Conservation (phyloP, 2,888 invertebrate genomes). For the Aromia moschata region DNA sequence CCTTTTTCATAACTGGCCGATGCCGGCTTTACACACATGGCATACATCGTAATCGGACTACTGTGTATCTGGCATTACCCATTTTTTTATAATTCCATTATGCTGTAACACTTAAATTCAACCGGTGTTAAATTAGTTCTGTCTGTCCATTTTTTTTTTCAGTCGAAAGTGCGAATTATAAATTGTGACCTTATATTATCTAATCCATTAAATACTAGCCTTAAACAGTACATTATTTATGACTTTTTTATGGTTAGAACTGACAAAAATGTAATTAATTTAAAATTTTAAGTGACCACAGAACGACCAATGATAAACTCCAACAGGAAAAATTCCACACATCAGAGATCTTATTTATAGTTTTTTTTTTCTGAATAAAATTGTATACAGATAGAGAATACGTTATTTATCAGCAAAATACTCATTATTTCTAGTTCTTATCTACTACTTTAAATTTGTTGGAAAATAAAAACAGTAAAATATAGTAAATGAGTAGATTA, state of each 20-base stretch:
- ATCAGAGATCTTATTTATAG: slow-evolving; percentile 21
- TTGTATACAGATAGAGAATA: slow-evolving; percentile 18
- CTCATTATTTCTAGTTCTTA: slow-evolving; percentile 25
- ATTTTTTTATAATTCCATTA: no score
- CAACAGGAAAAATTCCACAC: slow-evolving; percentile 17
- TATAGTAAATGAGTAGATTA: slow-evolving; percentile 26
- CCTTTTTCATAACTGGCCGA: no score
- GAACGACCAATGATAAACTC: slow-evolving; percentile 7
- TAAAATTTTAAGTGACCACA: slow-evolving; percentile 19
- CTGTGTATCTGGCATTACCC: no score
- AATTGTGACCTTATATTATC: slow-evolving; percentile 1
- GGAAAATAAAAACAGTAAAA: slow-evolving; percentile 21
- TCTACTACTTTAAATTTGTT: slow-evolving; percentile 18
- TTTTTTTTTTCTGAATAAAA: slow-evolving; percentile 18
- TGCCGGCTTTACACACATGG: no score
- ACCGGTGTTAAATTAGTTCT: no score
- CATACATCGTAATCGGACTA: no score
- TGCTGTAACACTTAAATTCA: no score
- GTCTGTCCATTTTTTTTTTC: no score
- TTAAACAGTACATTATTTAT: slow-evolving; percentile 17
- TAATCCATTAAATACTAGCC: slow-evolving; percentile 15
- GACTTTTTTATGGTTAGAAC: slow-evolving; percentile 10
- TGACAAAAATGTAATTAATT: slow-evolving; percentile 21
- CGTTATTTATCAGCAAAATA: slow-evolving; percentile 20
- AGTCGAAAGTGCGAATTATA: no score